Base-by-base conservation (phyloP, 2,797 vertebrate genomes). In the Eidolon dupreanum region DNA sequence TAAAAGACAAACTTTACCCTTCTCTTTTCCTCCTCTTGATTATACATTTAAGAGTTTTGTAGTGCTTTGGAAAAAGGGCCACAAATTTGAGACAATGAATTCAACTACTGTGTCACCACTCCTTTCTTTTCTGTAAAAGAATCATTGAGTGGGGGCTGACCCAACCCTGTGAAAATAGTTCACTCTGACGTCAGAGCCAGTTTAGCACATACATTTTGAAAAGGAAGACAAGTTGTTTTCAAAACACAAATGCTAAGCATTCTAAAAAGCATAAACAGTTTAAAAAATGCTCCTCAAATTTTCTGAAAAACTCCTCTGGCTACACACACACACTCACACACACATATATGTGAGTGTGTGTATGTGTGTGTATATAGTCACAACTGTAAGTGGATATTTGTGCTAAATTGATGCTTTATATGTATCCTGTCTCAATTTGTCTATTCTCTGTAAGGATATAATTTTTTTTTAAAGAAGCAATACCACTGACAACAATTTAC, bases 401-500 rank as follows among this genome's bases (percentile, higher is more conserved):
- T 97, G 97, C 43, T 97, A 98, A 98, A 98, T 97, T 97, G 98
- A 96, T 98, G 97, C 97, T 98, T 98, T 98, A 98, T 98, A 93
- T 98, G 93, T 97, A 98, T 97, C 88, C 90, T 97, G 92, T 98
- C 95, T 98, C 98, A 97, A 94, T 97, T 97, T 98, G 97, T 92
- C 96, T 98, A 63, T 97, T 98, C 97, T 93, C 95, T 95, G 93
- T 98, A 98, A 98, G 86, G 90, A 98, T 96, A 96, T 97, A 97
- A 96, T 97, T 98, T 98, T 95, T 95, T 92, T 93, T 94, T 86
- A 86, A 97, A 98, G 95, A 75, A 97, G 91, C 0, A 8, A 98
- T 98, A 97, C 95, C 93, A 97, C 97, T 97, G 97, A 98, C 97
- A 98, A 98, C 96, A 98, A 98, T 98, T 98, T 98, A 97, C 97